A percentile compares a stretch with the other conserved stretches of the same genome.
Conservation (phyloP, 1,140 invertebrate species). For the Pararge aegeria region DNA sequence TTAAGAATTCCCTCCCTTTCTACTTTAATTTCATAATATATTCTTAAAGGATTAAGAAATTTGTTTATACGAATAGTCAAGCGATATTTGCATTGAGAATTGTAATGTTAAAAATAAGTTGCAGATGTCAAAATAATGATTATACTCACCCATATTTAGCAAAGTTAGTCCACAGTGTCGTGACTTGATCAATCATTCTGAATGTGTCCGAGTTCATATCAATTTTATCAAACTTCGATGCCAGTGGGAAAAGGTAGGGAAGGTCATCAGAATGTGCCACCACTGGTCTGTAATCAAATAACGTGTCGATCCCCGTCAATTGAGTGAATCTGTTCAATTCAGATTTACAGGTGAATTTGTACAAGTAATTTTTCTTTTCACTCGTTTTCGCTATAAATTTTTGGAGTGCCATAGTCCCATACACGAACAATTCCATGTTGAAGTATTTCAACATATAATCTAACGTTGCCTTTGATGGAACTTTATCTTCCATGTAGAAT, state of each 20-base stretch:
- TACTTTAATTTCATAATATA: too few relatives aligned
- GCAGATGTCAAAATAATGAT: background rate
- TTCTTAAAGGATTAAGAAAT: too few relatives aligned
- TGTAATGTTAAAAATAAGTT: background rate
- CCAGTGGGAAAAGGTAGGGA: constrained; percentile 40
- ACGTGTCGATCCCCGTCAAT: constrained; percentile 2
- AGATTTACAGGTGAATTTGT: constrained; percentile 45
- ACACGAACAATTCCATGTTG: constrained; percentile 28
- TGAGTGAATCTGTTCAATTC: constrained; percentile 31
- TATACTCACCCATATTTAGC: constrained; percentile 45
- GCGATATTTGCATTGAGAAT: too few relatives aligned
- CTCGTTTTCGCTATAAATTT: constrained; percentile 27
- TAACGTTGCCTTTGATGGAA: constrained; percentile 19
- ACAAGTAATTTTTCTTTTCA: constrained; percentile 35
- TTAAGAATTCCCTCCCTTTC: too few relatives aligned
- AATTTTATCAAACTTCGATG: background rate
- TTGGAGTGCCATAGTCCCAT: constrained; percentile 26
- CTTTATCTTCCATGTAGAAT: constrained; percentile 34
- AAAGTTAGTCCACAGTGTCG: constrained; percentile 48
- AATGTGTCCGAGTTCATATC: constrained; percentile 28
- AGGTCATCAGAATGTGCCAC: constrained; percentile 44
- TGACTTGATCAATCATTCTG: constrained; percentile 40
- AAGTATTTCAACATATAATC: constrained; percentile 31
- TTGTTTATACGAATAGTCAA: too few relatives aligned
- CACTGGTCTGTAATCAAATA: constrained; percentile 19